These are phyloP conservation scores for Tetrapedia diversipes DNA, from an alignment of 2,888 invertebrate species.

Conservation along the genomic window DNA sequence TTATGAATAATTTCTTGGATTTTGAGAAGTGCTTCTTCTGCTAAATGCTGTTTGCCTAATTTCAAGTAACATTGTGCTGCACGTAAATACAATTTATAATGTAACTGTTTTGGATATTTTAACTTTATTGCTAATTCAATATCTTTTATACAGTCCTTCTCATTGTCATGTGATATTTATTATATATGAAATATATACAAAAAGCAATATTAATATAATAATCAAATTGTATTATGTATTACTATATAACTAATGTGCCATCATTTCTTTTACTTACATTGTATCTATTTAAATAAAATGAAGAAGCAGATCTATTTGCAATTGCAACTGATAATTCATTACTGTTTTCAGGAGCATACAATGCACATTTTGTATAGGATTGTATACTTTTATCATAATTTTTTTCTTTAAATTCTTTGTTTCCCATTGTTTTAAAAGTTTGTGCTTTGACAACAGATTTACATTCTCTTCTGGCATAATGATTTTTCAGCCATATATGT, in stretches of 20 bases:
- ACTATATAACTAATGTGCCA: conserved; percentile 16
- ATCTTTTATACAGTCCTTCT: conserved; percentile 87
- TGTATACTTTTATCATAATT: conserved; percentile 84
- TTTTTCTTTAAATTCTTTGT: conserved; percentile 85
- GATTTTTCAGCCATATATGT: conserved; percentile 78
- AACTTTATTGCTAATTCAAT: conserved; percentile 85
- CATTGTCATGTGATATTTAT: background rate
- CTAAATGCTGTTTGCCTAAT: conserved; percentile 82
- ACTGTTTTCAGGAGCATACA: conserved; percentile 85
- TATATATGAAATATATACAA: conserved; percentile 16
- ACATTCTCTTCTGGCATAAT: conserved; percentile 73
- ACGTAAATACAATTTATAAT: conserved; percentile 87
- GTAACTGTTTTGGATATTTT: conserved; percentile 86
- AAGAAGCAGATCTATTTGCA: conserved; percentile 88
- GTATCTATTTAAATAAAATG: conserved; percentile 85
- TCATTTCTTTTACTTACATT: conserved; percentile 82
- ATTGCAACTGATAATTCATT: conserved; percentile 86
- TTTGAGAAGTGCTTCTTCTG: conserved; percentile 73
- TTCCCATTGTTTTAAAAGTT: conserved; percentile 84
- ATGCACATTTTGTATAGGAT: conserved; percentile 87
- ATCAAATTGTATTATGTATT: background rate
- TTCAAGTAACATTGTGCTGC: conserved; percentile 87
- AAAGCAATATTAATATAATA: conserved; percentile 9
- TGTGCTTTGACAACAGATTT: conserved; percentile 79
- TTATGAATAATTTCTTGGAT: conserved; percentile 60